Evolutionary conservation across 2,113 vertebrate species (phyloP).

Genomic region (Callionymus lyra): DNA sequence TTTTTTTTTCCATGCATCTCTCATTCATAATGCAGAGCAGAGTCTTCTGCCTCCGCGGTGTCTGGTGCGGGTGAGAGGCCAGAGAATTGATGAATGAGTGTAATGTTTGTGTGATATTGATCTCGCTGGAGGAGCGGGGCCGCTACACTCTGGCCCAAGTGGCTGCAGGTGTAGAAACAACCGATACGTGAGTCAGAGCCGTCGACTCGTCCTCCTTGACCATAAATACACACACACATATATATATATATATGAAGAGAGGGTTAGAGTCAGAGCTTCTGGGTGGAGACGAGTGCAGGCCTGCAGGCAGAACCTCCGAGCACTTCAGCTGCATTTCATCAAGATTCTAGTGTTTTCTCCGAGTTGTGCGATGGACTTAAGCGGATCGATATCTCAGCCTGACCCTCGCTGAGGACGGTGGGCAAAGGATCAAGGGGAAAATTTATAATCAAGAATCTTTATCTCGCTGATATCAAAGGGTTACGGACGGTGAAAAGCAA

Average conservation of each 20-base stretch:
- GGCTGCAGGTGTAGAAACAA: not conserved
- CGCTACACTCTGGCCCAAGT: conserved; percentile 2
- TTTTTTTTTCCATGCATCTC: conserved; percentile 17
- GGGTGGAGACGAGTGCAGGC: conserved; percentile 6
- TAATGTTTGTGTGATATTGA: conserved; percentile 54
- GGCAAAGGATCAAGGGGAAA: conserved; percentile 9
- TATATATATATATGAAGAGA: no score
- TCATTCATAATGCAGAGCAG: conserved; percentile 37
- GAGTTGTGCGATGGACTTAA: conserved; percentile 19
- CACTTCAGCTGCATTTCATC: conserved; percentile 14
- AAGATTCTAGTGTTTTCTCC: conserved; percentile 41
- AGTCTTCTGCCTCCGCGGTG: conserved; percentile 18
- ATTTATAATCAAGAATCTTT: conserved; percentile 11
- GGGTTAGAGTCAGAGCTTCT: no score
- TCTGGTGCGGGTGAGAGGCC: conserved; percentile 27
- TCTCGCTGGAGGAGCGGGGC: conserved; percentile 23
- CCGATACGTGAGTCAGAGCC: no score
- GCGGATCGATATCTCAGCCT: conserved; percentile 39
- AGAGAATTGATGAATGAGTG: conserved; percentile 48
- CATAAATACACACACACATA: no score
- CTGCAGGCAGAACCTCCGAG: conserved; percentile 21
- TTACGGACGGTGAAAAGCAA: no score
- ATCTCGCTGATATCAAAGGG: conserved; percentile 8
- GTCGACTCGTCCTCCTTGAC: no score
- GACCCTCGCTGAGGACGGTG: conserved; percentile 7